Evolutionary conservation across 2,113 vertebrate species (phyloP).

Genomic region (Mirounga angustirostris): DNA sequence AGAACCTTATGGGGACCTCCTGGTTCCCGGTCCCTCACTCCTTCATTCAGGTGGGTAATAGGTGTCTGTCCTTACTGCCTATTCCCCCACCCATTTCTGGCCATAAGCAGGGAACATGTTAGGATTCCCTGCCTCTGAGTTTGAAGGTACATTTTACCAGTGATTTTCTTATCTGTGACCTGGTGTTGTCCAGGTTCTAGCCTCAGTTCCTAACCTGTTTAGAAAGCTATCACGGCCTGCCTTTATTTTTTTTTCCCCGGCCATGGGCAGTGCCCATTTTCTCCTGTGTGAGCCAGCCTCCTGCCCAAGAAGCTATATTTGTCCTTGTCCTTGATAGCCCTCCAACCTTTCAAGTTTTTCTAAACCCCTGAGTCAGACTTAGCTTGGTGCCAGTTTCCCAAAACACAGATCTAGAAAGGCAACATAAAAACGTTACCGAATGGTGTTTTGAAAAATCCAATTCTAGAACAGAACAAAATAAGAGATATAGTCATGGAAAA

Average conservation of each 20-base stretch:
- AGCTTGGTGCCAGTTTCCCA: constrained; percentile 12
- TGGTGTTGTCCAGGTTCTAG: not conserved
- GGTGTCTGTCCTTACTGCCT: not conserved
- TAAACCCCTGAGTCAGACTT: not conserved
- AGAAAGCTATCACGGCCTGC: not conserved
- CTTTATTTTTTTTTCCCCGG: not conserved
- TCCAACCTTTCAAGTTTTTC: not conserved
- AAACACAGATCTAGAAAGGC: constrained; percentile 42
- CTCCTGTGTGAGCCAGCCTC: not conserved
- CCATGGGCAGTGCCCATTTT: not conserved
- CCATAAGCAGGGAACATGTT: not conserved
- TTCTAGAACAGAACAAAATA: not conserved
- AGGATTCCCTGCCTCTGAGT: not conserved
- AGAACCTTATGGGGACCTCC: not conserved
- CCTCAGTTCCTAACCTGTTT: not conserved
- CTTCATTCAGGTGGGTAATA: not conserved
- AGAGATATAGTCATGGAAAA: not conserved
- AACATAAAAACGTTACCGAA: not conserved
- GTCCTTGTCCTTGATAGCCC: not conserved
- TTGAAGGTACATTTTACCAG: not conserved
- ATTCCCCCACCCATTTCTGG: not conserved
- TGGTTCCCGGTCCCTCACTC: not conserved
- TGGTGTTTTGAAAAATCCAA: constrained; percentile 21
- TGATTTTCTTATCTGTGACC: not conserved
- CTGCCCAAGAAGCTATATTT: not conserved